Evolutionary conservation across 2,888 invertebrate genomes (phyloP).

Genomic region (Hyppa rectilinea): DNA sequence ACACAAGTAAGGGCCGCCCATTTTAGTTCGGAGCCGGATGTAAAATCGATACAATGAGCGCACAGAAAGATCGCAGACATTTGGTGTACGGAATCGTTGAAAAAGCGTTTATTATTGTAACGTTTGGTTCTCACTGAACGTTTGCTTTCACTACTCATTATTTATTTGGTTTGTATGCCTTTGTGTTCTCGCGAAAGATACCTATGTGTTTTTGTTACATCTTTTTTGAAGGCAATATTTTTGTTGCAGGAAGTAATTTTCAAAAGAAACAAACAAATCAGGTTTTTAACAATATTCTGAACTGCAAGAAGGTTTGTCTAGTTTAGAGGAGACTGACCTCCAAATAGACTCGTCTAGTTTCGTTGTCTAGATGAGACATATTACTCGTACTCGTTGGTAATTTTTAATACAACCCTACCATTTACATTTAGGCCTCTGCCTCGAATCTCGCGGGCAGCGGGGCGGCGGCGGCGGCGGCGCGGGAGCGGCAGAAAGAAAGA

Average conservation of each 20-base stretch:
- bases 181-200: conserved; percentile 42
- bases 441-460: too few species aligned
- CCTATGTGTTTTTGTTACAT: neutral
- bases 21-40: conserved; percentile 83
- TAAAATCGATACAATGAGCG: conserved; percentile 88
- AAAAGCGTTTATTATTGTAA: conserved; percentile 75
- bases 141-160: conserved; percentile 50
- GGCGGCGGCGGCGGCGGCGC: too few species aligned
- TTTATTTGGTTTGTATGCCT: conserved; percentile 51
- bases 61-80: conserved; percentile 82
- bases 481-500: too few species aligned
- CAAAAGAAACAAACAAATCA: neutral
- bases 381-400: neutral
- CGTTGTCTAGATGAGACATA: too few species aligned
- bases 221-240: neutral
- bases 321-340: neutral
- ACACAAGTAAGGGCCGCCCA: conserved; percentile 73
- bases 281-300: neutral
- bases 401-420: neutral
- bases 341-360: too few species aligned
- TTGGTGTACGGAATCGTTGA: conserved; percentile 69
- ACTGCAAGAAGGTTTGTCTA: neutral
- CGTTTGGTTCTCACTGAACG: conserved; percentile 44
- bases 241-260: neutral
- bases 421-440: too few species aligned